Evolutionary conservation across 2,797 vertebrate species (phyloP).

Genomic region (Aldrovandia affinis): DNA sequence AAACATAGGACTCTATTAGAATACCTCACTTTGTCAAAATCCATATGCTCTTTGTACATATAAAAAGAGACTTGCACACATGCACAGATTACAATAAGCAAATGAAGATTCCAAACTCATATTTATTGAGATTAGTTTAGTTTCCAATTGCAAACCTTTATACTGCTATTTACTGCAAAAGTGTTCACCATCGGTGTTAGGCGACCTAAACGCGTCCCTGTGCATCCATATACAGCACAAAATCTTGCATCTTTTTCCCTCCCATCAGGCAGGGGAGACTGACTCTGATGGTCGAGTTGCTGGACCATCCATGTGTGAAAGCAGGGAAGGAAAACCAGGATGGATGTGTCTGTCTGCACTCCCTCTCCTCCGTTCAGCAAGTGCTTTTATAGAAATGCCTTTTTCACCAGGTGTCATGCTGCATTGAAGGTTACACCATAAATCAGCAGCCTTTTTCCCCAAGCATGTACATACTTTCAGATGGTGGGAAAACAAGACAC

Average conservation of each 20-base stretch:
- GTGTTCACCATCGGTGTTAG: neutral
- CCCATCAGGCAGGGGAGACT: neutral
- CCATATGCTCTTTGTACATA: slow-evolving; percentile 40
- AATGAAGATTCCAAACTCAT: neutral
- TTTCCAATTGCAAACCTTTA: neutral
- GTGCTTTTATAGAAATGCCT: slow-evolving; percentile 26
- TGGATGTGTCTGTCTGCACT: slow-evolving; percentile 77
- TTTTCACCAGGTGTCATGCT: slow-evolving; percentile 31
- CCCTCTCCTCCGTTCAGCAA: slow-evolving; percentile 8
- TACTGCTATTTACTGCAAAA: neutral
- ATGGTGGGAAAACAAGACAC: neutral
- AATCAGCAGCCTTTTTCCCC: slow-evolving; percentile 15
- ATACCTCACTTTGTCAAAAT: slow-evolving; percentile 47
- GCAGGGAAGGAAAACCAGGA: slow-evolving; percentile 78
- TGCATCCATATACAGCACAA: neutral
- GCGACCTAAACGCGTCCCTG: neutral
- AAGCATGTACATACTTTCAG: neutral
- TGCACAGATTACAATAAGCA: neutral
- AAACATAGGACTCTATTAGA: slow-evolving; percentile 51
- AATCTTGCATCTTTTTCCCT: slow-evolving; percentile 11
- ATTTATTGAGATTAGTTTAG: neutral
- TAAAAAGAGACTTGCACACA: slow-evolving; percentile 13
- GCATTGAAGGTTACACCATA: slow-evolving; percentile 17
- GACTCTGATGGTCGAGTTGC: slow-evolving; percentile 6
- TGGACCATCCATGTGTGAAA: slow-evolving; percentile 65